Conservation (phyloP, 2,113 vertebrate genomes). For the Crotalus horridus region DNA sequence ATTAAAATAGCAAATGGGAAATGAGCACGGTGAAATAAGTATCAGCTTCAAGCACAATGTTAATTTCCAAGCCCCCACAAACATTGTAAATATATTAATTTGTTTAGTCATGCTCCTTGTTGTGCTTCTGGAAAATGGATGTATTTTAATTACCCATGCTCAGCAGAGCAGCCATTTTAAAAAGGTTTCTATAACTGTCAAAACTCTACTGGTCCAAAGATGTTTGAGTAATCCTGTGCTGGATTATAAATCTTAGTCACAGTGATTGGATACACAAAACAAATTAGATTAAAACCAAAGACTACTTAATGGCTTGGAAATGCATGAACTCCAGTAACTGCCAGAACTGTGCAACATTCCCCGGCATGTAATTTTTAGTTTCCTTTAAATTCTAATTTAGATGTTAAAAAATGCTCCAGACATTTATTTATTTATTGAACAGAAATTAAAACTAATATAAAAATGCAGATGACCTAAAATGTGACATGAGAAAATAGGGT, state of each 20-base stretch:
- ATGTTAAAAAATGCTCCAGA: background rate
- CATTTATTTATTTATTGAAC: background rate
- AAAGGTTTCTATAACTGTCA: background rate
- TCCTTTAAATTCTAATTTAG: background rate
- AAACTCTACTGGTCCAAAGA: background rate
- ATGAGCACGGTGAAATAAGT: background rate
- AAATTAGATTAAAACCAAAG: background rate
- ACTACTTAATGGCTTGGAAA: background rate
- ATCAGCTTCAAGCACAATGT: background rate
- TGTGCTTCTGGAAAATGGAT: background rate
- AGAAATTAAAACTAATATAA: background rate
- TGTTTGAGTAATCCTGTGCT: background rate
- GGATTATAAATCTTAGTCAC: background rate
- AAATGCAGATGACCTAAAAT: background rate
- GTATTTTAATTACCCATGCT: background rate
- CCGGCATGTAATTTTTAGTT: background rate
- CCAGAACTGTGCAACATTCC: background rate
- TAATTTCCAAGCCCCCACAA: background rate
- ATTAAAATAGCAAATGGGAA: background rate
- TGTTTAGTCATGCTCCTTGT: background rate
- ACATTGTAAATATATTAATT: background rate
- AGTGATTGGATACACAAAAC: background rate
- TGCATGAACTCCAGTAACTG: background rate
- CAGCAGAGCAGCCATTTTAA: background rate
- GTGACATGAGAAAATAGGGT: background rate